Base-by-base conservation (phyloP, 2,888 invertebrate genomes). In the Leptopilina drosophilae region DNA sequence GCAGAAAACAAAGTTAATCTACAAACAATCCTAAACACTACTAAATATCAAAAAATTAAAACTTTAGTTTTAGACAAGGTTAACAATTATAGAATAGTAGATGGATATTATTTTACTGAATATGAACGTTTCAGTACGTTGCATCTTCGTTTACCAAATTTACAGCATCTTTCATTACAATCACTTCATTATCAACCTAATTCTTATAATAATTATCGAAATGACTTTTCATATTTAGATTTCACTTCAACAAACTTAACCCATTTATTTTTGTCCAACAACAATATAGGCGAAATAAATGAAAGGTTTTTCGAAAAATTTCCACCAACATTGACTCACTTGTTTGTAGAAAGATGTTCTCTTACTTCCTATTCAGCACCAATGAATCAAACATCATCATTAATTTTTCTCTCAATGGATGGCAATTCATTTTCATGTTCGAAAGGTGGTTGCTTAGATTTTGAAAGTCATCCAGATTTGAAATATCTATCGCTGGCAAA, bases 191-290 rank as follows among this genome's bases (percentile, higher is more conserved):
- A 20, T 20, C 0, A 20, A 1, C 20, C 20, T 20, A 5, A 33
- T 33, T 0, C 33, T 33, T 4, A 33, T 3, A 33, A 5, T 4
- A 3, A 33, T 1, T 0, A 33, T 33, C 49, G 3, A 49, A 12
- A 49, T 49, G 12, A 49, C 9, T 49, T 49, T 49, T 12, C 49
- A 0, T 49, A 11, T 9, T 49, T 49, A 11, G 49, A 49, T 49
- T 49, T 49, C 3, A 49, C 9, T 62, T 9, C 88, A 65, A 88
- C 89, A 11, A 56, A 78, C 42, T 78, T 89, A 15, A 88, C 86
- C 0, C 87, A 89, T 78, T 82, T 89, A 0, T 89, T 87, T 42
- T 78, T 89, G 6, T 88, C 88, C 0, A 87, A 88, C 81, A 33
- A 33, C 5, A 33, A 33, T 33, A 33, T 33, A 33, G 33, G 5